Evolutionary conservation across 2,113 vertebrate species (phyloP), one percentile per base, ranked within the genome.

Genomic region (Daubentonia madagascariensis): DNA sequence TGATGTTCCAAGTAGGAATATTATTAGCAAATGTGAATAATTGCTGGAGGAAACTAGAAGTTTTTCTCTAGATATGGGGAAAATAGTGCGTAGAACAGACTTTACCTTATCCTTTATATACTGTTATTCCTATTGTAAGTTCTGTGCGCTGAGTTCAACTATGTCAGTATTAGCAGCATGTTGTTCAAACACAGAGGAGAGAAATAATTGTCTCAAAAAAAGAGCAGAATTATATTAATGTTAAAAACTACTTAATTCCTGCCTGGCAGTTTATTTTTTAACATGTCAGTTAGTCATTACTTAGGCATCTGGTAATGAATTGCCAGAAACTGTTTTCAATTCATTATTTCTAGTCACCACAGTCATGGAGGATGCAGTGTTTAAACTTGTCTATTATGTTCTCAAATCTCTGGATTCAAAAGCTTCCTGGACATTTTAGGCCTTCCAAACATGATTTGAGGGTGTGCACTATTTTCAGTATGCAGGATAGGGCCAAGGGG

Each of bases 261-360:
- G 81, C 95, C 72, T 61, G 73, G 48, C 43, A 89, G 88, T 96
- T 85, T 98, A 95, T 98, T 96, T 98, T 98, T 97, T 85, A 97
- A 97, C 32, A 83, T 96, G 96, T 98, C 97, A 96, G 84, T 94
- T 95, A 98, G 96, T 97, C 95, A 95, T 96, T 96, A 96, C 87
- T 96, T 84, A 96, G 83, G 91, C 50, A 96, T 97, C 79, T 97
- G 91, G 94, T 93, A 98, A 98, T 91, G n/a, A 95, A 92, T 97
- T 97, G 96, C 81, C 54, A 97, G 87, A 98, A 97, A 96, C 0
- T 72, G 80, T 97, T 98, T 98, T 87, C 14, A 91, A 89, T 85
- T 95, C 0, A 0, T 87, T 87, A 57, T 92, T 97, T 98, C 35
- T 48, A 65, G 72, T 93, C 40, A 70, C n/a, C 48, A 93, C 78